A percentile compares a stretch with the other conserved stretches of the same genome.
Evolutionary conservation across 2,888 invertebrate genomes (phyloP).

Genomic region (Drosophila multiciliata): DNA sequence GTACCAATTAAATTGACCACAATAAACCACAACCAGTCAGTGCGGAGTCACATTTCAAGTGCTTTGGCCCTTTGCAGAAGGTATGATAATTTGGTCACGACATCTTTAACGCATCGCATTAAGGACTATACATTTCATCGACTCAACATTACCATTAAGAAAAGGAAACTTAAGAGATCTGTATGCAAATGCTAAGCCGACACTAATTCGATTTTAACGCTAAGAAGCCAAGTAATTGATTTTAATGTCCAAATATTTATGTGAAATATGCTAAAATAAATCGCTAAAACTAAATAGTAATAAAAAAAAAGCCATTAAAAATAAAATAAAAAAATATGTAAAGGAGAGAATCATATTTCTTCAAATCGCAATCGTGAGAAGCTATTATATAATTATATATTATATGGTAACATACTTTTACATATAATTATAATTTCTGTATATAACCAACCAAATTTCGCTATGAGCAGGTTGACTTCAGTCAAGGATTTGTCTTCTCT

Average conservation of each 20-base stretch:
- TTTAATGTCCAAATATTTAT: neutral
- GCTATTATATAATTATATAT: neutral
- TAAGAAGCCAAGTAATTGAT: neutral
- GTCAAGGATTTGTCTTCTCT: neutral
- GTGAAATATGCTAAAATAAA: neutral
- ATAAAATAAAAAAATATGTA: neutral
- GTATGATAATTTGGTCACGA: slow-evolving; percentile 11
- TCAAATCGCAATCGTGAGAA: neutral
- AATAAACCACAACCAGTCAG: slow-evolving; percentile 36
- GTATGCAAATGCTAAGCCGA: neutral
- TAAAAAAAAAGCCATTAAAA: neutral
- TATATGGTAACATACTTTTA: neutral
- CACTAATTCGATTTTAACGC: neutral
- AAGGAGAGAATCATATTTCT: neutral
- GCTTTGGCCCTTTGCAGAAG: slow-evolving; percentile 7
- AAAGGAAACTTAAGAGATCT: neutral
- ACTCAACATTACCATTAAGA: neutral
- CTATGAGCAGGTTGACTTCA: neutral
- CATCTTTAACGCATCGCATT: neutral
- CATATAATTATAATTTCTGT: neutral
- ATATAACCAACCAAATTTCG: neutral
- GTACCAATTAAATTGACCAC: slow-evolving; percentile 70
- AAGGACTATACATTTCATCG: neutral
- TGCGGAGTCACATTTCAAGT: slow-evolving; percentile 56
- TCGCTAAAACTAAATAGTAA: neutral